Percentiles rank a stretch among this genome's conserved stretches.
Conservation (phyloP, 2,888 invertebrate genomes). For the Electrophaes corylata region DNA sequence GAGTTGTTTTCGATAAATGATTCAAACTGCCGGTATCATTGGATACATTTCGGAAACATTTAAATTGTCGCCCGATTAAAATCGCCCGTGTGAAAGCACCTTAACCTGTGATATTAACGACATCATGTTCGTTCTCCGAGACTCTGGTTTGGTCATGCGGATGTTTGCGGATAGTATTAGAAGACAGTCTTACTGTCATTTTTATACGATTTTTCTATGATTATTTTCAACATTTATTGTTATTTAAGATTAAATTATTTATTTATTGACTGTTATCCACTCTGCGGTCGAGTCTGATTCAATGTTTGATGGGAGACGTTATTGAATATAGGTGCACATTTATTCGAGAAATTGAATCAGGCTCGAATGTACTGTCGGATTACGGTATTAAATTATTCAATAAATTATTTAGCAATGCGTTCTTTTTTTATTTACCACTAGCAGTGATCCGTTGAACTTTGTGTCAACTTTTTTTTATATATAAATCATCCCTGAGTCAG, state of each 20-base stretch:
- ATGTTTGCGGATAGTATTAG: conserved; percentile 59
- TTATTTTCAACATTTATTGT: conserved; percentile 46
- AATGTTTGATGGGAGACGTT: conserved; percentile 72
- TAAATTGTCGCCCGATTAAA: conserved; percentile 40
- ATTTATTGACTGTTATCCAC: conserved; percentile 60
- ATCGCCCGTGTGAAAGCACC: conserved; percentile 31
- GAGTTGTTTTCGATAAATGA: neutral
- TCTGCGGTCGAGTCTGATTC: conserved; percentile 61
- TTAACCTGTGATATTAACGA: conserved; percentile 77
- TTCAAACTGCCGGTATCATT: neutral
- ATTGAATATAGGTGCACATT: conserved; percentile 79
- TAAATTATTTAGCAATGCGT: conserved; percentile 33
- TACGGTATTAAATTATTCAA: conserved; percentile 41
- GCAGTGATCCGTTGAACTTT: no score
- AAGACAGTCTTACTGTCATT: conserved; percentile 53
- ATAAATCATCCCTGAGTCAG: no score
- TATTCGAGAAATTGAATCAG: conserved; percentile 72
- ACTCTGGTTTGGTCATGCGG: conserved; percentile 14
- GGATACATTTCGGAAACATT: neutral
- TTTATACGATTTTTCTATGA: conserved; percentile 55
- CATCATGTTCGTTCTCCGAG: conserved; percentile 42
- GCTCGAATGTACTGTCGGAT: conserved; percentile 55
- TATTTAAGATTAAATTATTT: conserved; percentile 66
- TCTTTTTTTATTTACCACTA: conserved; percentile 17
- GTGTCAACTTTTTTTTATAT: no score